Percentiles rank a stretch among this genome's conserved stretches.
These are phyloP conservation scores for Nannoperca australis DNA, from an alignment of 2,797 vertebrate genomes.

Conservation along the genomic window DNA sequence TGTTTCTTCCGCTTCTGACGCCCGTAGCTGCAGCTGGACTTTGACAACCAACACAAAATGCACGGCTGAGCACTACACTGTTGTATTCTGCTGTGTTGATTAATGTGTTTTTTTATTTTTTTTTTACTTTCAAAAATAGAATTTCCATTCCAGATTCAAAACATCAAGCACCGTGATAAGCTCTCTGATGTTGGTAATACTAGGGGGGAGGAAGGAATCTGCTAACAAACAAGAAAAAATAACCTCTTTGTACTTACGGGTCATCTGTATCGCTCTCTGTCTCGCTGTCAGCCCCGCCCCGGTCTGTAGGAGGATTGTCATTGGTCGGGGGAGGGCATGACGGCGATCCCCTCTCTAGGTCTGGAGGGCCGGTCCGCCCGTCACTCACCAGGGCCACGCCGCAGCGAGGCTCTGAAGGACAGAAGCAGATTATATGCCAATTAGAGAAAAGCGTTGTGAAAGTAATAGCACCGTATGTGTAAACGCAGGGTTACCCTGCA, in stretches of 20 bases:
- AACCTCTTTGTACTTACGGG: conserved; percentile 84
- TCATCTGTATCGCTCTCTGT: conserved; percentile 94
- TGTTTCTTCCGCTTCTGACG: conserved; percentile 1
- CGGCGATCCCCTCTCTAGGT: conserved; percentile 79
- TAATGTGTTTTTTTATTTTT: not conserved
- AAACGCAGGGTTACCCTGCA: conserved; percentile 18
- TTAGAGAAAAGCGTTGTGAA: conserved; percentile 4
- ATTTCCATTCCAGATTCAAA: not conserved
- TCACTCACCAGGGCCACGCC: conserved; percentile 84
- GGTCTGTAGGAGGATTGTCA: conserved; percentile 83
- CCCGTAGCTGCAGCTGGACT: not conserved
- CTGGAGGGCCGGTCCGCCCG: conserved; percentile 67
- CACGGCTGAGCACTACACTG: not conserved
- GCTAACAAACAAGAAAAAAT: not conserved
- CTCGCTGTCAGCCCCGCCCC: conserved; percentile 90
- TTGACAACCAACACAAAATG: not conserved
- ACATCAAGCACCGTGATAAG: not conserved
- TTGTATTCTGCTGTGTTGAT: not conserved
- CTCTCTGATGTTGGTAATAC: not conserved
- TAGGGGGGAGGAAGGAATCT: not conserved
- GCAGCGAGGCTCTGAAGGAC: conserved; percentile 87
- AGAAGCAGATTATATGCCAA: not conserved
- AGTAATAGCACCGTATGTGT: conserved; percentile 16
- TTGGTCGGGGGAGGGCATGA: conserved; percentile 76
- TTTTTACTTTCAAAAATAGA: not conserved